Base-by-base conservation (phyloP, 1,140 invertebrate genomes). In the Rhagoletis zephyria region DNA sequence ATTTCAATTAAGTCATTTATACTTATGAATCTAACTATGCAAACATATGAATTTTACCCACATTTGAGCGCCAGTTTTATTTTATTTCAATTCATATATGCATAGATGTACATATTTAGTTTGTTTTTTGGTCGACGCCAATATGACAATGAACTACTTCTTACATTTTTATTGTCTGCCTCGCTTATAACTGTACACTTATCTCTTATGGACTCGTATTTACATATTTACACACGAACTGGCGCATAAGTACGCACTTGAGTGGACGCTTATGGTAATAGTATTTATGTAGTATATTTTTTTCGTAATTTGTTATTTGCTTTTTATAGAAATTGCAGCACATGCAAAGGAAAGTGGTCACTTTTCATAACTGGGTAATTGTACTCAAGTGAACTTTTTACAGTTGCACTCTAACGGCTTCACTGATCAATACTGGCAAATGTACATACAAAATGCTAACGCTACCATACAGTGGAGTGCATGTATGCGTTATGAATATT, bases 1-100 rank as follows among this genome's bases (percentile, higher is more conserved):
- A 45, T 45, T 74, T 74, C 70, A 74, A 74, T 74, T 74, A 74
- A 74, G 70, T 48, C 70, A 74, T 74, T 74, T 74, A 16, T 74
- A 48, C 12, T 48, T 74, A 74, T 74, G 16, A 74, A 74, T 51
- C 12, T n/a, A 12, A 12, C 51, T 63, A 14, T 63, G n/a, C 12
- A 14, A 1, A 14, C 16, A 63, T n/a, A 74, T 14, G 16, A 4
- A 74, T 74, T n/a, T 74, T 16, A 74, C 4, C 45, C 12, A 16
- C 45, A 74, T 74, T 74, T 74, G 45, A 10, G 42, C 30, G 45
- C 30, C 16, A 48, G 9, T 16, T 48, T 5, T 4, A 12, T 74
- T 45, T 74, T 51, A 6, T 51, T 70, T 1, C 63, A 30, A 19
- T 30, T 19, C 1, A 65, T 1, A 7, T 65, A n/a, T 19, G 30